A percentile compares a stretch with the other conserved stretches of the same genome.
Evolutionary conservation across 37 sponge, comb jelly and placozoan species (phyloP).

Genomic region (Aplysina aerophoba): DNA sequence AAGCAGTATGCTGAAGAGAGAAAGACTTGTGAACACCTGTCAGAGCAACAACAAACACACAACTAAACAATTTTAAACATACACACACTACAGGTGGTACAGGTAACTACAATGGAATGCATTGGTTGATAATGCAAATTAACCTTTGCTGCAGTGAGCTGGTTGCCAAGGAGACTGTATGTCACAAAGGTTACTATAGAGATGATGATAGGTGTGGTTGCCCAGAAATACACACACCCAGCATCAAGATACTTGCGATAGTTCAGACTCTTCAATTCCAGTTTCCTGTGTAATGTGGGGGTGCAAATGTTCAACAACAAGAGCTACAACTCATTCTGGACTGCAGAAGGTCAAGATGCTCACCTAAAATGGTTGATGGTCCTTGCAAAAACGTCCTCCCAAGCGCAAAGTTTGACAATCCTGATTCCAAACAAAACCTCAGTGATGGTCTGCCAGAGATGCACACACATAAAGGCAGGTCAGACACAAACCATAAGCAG

Average conservation of each 20-base stretch:
- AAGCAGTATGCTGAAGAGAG: conserved; percentile 93
- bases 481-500: too few species aligned
- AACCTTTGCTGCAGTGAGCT: conserved; percentile 96
- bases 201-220: conserved; percentile 93
- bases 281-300: conserved; percentile 55
- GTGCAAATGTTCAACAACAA: too few species aligned
- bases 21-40: conserved; percentile 96
- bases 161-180: conserved; percentile 73
- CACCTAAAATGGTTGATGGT: conserved; percentile 75
- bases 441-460: conserved; percentile 72
- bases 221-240: conserved; percentile 99
- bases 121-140: neutral
- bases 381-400: conserved; percentile 82
- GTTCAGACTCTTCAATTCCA: conserved; percentile 80
- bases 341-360: too few species aligned
- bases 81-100: neutral
- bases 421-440: conserved; percentile 88
- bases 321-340: too few species aligned
- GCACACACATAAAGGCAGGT: neutral
- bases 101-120: neutral
- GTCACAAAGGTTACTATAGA: conserved; percentile 94
- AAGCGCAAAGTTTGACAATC: conserved; percentile 94
- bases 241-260: conserved; percentile 96
- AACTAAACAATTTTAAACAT: neutral
- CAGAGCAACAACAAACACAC: neutral